Evolutionary conservation across 2,113 vertebrate genomes (phyloP).

Genomic region (Fregata magnificens): DNA sequence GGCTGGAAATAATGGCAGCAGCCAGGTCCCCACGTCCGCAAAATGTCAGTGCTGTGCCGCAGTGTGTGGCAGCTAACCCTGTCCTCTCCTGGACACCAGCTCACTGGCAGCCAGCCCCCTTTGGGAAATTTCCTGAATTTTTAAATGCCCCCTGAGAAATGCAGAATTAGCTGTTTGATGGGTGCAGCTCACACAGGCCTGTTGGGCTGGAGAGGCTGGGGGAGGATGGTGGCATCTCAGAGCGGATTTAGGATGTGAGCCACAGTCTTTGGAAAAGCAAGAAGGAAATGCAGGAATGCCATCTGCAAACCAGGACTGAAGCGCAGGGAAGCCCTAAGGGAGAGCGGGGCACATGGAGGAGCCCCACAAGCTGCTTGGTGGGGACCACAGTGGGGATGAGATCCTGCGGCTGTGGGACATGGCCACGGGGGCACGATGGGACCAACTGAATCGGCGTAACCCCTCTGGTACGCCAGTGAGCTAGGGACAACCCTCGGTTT

Average conservation of each 20-base stretch:
- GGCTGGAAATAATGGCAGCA: neutral
- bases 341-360: accelerated
- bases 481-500: neutral
- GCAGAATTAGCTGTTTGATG: neutral
- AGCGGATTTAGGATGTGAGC: neutral
- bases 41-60: neutral
- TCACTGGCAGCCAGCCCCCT: accelerated
- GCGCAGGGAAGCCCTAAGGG: neutral
- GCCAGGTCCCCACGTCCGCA: accelerated
- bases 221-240: accelerated
- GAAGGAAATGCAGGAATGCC: neutral
- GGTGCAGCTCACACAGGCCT: neutral
- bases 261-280: neutral
- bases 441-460: accelerated
- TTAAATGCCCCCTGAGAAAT: neutral
- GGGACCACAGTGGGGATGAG: neutral
- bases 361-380: neutral
- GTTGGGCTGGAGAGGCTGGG: neutral
- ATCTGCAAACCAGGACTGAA: neutral
- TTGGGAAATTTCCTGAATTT: neutral
- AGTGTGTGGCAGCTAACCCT: neutral
- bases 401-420: neutral
- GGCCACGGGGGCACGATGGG: neutral
- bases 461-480: neutral
- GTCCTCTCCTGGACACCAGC: neutral